Percentiles rank a stretch among this genome's conserved stretches.
Conservation (phyloP, 1,140 invertebrate species). For the Brachionus paranguensis region DNA sequence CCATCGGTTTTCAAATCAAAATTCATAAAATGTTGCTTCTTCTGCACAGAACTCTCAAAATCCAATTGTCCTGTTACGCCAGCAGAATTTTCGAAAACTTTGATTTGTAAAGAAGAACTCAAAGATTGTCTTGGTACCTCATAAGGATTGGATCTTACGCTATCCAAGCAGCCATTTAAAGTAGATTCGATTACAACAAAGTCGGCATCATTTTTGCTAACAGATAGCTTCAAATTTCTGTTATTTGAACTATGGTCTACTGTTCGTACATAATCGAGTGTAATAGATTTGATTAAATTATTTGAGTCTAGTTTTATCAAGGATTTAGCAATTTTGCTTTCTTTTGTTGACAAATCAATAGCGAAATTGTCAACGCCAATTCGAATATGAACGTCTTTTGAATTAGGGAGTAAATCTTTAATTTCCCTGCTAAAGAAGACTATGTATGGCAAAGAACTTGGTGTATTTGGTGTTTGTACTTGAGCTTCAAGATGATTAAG, state of each 20-base stretch:
- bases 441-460: background rate
- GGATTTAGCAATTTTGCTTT: background rate
- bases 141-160: background rate
- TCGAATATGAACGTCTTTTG: background rate
- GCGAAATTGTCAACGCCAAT: background rate
- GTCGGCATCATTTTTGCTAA: background rate
- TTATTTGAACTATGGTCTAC: background rate
- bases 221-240: background rate
- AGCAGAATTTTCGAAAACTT: conserved; percentile 11
- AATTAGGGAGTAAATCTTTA: background rate
- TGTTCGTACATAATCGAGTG: background rate
- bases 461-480: background rate
- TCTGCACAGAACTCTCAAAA: background rate
- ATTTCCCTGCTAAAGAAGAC: background rate
- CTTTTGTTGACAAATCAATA: background rate
- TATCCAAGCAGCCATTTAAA: background rate
- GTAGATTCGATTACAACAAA: background rate
- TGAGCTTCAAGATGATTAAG: background rate
- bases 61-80: background rate
- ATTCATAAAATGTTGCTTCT: background rate
- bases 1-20: conserved; percentile 15
- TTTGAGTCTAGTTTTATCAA: background rate
- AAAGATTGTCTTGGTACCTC: conserved; percentile 24
- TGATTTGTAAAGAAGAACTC: background rate
- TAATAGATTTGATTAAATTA: background rate